phyloP scores from a whole-genome alignment of 2,113 vertebrate species.

The Dermatemys mawii region DNA sequence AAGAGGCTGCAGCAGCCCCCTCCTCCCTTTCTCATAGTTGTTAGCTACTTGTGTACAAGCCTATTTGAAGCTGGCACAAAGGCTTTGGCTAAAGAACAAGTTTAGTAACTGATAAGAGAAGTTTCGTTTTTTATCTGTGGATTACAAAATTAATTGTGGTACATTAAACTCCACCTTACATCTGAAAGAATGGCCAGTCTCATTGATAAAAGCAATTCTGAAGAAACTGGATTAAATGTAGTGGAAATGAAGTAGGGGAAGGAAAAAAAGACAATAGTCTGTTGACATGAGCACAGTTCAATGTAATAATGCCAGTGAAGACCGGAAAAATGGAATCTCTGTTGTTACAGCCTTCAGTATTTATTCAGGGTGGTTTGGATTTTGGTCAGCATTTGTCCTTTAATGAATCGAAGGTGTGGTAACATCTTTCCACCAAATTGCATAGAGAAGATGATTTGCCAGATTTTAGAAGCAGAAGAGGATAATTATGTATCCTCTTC shows the following conservation, averaged over 20 bases:
- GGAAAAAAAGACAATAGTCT: background rate
- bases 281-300: background rate
- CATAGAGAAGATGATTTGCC: constrained; percentile 7
- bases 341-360: background rate
- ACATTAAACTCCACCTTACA: background rate
- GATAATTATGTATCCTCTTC: constrained; percentile 42
- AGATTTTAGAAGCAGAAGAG: constrained; percentile 43
- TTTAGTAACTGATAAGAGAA: background rate
- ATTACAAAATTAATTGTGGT: background rate
- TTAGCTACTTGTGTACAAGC: background rate
- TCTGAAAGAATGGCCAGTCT: background rate
- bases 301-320: background rate
- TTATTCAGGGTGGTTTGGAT: constrained; percentile 24
- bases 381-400: constrained; percentile 19
- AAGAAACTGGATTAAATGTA: background rate
- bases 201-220: background rate
- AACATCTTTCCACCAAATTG: constrained; percentile 29
- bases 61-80: background rate
- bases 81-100: background rate
- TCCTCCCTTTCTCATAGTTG: background rate
- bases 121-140: fast-evolving
- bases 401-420: constrained; percentile 45
- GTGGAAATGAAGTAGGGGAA: background rate
- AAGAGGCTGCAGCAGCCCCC: background rate
- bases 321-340: background rate